Percentiles rank a stretch among this genome's conserved stretches.
phyloP scores from a whole-genome alignment of 2,113 vertebrate species.

The Cephalopterus ornatus region DNA sequence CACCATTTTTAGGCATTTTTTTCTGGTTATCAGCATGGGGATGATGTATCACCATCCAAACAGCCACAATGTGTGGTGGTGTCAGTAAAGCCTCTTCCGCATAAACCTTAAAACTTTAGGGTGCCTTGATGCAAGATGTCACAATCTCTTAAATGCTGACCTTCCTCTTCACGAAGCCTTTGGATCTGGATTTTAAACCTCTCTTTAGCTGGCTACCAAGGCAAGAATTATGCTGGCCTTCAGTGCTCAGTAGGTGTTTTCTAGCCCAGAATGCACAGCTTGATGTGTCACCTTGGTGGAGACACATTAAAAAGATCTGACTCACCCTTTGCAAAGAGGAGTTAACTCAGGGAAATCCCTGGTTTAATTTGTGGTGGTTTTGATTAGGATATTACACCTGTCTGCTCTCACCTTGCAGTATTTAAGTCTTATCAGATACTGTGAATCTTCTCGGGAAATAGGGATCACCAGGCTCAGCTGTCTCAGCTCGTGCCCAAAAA shows the following conservation, averaged over 20 bases:
- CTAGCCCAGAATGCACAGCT: neutral
- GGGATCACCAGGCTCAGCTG: neutral
- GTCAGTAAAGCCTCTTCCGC: neutral
- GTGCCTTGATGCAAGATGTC: neutral
- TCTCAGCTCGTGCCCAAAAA: neutral
- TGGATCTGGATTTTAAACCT: neutral
- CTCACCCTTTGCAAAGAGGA: neutral
- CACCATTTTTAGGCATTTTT: neutral
- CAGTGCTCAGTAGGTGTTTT: neutral
- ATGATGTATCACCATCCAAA: neutral
- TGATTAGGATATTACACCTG: neutral
- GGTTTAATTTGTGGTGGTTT: neutral
- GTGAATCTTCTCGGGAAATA: neutral
- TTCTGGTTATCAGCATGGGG: neutral
- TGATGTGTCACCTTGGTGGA: neutral
- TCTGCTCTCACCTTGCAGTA: neutral
- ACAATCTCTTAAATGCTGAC: neutral
- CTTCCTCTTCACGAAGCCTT: neutral
- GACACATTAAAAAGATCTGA: neutral
- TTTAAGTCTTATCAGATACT: neutral
- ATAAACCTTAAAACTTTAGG: neutral
- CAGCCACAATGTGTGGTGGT: accelerated
- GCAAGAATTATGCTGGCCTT: neutral
- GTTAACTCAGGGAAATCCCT: neutral
- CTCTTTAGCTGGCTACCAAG: neutral